Percentiles rank a stretch among this genome's conserved stretches.
phyloP scores from a whole-genome alignment of 2,888 invertebrate genomes.

The Cerastis leucographa region DNA sequence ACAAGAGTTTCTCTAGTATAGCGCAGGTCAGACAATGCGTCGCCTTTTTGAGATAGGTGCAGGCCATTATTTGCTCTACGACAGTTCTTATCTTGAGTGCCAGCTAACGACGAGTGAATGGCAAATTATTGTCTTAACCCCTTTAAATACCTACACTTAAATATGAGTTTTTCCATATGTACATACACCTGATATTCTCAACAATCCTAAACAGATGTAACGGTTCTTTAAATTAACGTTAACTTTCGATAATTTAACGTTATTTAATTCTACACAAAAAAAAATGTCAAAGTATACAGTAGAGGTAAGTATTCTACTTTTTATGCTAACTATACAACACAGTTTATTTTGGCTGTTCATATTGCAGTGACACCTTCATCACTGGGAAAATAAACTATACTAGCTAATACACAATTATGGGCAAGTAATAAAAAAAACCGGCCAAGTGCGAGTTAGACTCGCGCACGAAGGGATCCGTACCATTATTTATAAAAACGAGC shows the following conservation, averaged over 20 bases:
- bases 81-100: conserved; percentile 27
- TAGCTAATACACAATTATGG: not conserved
- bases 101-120: not conserved
- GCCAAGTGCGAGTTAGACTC: too few relatives aligned
- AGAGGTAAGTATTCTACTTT: not conserved
- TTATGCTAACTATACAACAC: conserved; percentile 1
- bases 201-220: not conserved
- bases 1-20: conserved; percentile 10
- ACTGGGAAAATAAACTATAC: not conserved
- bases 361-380: not conserved
- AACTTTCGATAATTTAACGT: not conserved
- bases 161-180: not conserved
- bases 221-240: not conserved
- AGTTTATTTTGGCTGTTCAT: too few relatives aligned
- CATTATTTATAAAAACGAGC: too few relatives aligned
- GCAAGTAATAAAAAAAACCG: not conserved
- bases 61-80: conserved; percentile 5
- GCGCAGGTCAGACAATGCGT: conserved; percentile 27
- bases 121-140: not conserved
- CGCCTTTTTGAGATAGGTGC: conserved; percentile 14
- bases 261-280: not conserved
- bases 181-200: too few relatives aligned
- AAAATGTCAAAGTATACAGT: not conserved
- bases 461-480: too few relatives aligned
- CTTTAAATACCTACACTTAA: not conserved